A percentile compares a stretch with the other conserved stretches of the same genome.
phyloP scores from a whole-genome alignment of 2,797 vertebrate species.

The Lindbergichthys nudifrons region DNA sequence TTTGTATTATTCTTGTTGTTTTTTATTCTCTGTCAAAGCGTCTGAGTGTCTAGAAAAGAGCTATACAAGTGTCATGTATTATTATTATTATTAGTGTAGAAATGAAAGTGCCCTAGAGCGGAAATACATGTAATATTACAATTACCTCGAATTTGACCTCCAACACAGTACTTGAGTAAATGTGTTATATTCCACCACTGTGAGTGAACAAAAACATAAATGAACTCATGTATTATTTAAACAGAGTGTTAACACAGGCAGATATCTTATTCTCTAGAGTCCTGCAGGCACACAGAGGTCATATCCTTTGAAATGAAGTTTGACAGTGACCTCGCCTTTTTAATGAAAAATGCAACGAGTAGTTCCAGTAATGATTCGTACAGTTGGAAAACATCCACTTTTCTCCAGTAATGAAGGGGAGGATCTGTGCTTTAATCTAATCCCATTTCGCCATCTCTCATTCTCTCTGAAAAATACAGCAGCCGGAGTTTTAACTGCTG shows the following conservation, averaged over 20 bases:
- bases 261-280: background rate
- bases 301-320: background rate
- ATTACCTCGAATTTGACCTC: too few species aligned
- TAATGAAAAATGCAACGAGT: conserved; percentile 11
- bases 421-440: conserved; percentile 49
- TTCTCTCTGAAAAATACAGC: conserved; percentile 49
- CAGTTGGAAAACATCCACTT: conserved; percentile 27
- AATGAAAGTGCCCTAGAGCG: too few species aligned
- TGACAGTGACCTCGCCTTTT: conserved; percentile 16
- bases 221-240: background rate
- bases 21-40: too few species aligned
- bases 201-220: background rate
- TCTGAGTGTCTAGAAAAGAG: too few species aligned
- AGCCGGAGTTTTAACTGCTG: conserved; percentile 38
- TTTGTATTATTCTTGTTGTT: too few species aligned
- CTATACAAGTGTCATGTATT: too few species aligned
- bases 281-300: background rate
- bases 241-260: background rate
- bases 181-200: too few species aligned
- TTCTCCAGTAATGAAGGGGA: conserved; percentile 30
- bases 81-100: too few species aligned
- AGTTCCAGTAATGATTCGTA: conserved; percentile 6
- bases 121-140: too few species aligned
- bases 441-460: conserved; percentile 42
- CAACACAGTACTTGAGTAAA: too few species aligned